These are phyloP conservation scores for Riptortus pedestris DNA, from an alignment of 1,140 invertebrate genomes.

Conservation along the genomic window DNA sequence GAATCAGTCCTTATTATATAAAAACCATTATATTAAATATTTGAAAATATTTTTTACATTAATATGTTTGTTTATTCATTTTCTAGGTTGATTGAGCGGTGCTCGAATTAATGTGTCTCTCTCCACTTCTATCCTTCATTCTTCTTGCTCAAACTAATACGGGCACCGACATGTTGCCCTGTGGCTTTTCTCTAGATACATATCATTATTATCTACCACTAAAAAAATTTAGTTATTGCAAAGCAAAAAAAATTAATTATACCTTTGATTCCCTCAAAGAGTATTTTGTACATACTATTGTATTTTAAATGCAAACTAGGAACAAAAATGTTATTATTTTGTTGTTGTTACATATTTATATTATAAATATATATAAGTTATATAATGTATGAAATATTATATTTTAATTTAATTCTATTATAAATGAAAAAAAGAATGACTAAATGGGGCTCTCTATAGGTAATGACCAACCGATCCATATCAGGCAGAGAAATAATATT, in stretches of 20 bases:
- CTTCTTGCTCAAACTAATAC: conserved; percentile 2
- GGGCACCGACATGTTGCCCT: neutral
- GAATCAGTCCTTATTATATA: too few species aligned
- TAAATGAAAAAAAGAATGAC: conserved; percentile 7
- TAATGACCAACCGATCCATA: conserved; percentile 21
- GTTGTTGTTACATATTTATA: conserved; percentile 27
- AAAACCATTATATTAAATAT: too few species aligned
- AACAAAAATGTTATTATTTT: conserved; percentile 26
- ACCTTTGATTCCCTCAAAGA: conserved; percentile 20
- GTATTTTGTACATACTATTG: conserved; percentile 9
- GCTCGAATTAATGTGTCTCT: neutral
- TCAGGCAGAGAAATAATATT: neutral
- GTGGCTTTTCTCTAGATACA: conserved; percentile 13
- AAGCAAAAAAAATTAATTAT: conserved; percentile 9
- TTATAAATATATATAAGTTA: conserved; percentile 20
- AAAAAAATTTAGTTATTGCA: conserved; percentile 15
- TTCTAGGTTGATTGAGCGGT: neutral
- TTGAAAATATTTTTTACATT: too few species aligned
- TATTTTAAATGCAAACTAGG: conserved; percentile 19
- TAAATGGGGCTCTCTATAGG: conserved; percentile 4
- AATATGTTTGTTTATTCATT: too few species aligned
- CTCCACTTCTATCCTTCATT: conserved; percentile 9
- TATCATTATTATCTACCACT: conserved; percentile 17
- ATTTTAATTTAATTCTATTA: conserved; percentile 24
- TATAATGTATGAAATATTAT: conserved; percentile 20